These are phyloP conservation scores for Epicampocera succincta DNA, from an alignment of 2,888 invertebrate species.

Conservation along the genomic window DNA sequence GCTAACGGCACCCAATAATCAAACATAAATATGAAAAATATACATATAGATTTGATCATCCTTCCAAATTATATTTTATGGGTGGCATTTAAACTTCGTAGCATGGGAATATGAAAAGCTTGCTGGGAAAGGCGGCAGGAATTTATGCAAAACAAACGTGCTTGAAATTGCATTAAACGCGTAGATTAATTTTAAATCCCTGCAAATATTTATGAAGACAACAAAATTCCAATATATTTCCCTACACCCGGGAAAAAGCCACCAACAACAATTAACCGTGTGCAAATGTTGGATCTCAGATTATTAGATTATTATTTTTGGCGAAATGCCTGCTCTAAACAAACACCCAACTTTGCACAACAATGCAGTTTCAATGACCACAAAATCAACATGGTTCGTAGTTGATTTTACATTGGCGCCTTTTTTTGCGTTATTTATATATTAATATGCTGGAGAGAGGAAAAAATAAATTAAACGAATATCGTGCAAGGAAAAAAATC, in stretches of 20 bases:
- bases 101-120: constrained; percentile 14
- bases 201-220: constrained; percentile 58
- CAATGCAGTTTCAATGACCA: too few relatives aligned
- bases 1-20: too few relatives aligned
- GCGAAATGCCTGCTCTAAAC: too few relatives aligned
- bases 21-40: too few relatives aligned
- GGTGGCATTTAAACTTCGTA: constrained; percentile 47
- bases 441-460: too few relatives aligned
- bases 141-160: constrained; percentile 37
- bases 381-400: too few relatives aligned
- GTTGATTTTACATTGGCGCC: too few relatives aligned
- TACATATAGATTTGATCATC: too few relatives aligned
- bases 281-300: too few relatives aligned
- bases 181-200: constrained; percentile 66
- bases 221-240: constrained; percentile 51
- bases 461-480: background rate
- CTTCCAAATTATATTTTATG: constrained; percentile 16
- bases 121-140: background rate
- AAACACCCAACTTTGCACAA: too few relatives aligned
- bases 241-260: background rate
- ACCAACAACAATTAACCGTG: background rate
- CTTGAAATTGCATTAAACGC: constrained; percentile 57
- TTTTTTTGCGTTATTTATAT: background rate
- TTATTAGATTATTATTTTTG: too few relatives aligned
- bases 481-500: background rate